Evolutionary conservation across 2,888 invertebrate genomes (phyloP).

Genomic region (Auanema freiburgensis): DNA sequence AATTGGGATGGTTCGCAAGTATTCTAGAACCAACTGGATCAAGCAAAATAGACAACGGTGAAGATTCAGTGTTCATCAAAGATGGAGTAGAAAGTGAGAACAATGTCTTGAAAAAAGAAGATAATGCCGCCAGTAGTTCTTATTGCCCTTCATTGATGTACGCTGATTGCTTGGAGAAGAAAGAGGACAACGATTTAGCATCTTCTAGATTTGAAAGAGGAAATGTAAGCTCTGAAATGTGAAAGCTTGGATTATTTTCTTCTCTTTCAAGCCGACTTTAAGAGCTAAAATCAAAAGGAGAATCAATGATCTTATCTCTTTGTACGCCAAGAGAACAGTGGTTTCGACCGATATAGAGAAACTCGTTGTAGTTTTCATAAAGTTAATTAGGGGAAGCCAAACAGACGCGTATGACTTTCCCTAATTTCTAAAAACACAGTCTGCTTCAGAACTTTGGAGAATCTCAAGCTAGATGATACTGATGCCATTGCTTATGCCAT

Average conservation of each 20-base stretch:
- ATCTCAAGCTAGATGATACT: neutral
- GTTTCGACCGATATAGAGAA: neutral
- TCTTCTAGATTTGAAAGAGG: slow-evolving; percentile 15
- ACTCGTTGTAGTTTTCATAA: slow-evolving; percentile 1
- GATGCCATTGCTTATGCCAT: slow-evolving; percentile 9
- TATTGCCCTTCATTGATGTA: neutral
- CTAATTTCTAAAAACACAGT: neutral
- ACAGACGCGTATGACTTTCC: slow-evolving; percentile 3
- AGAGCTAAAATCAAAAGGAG: slow-evolving; percentile 13
- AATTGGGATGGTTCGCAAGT: too few species aligned
- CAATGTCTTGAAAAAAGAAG: neutral
- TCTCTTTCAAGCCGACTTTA: slow-evolving; percentile 8
- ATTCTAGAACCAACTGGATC: too few species aligned
- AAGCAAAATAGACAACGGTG: neutral
- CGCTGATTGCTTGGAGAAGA: slow-evolving; percentile 10
- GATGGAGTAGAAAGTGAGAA: neutral
- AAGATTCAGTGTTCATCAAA: neutral
- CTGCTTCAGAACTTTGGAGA: too few species aligned
- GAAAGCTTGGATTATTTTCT: too few species aligned
- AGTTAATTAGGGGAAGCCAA: slow-evolving; percentile 7
- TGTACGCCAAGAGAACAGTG: slow-evolving; percentile 8
- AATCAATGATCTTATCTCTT: slow-evolving; percentile 7
- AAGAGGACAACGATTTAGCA: slow-evolving; percentile 16
- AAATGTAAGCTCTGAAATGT: slow-evolving; percentile 4
- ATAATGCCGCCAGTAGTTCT: too few species aligned